phyloP scores from a whole-genome alignment of 2,113 vertebrate species.

The Morone saxatilis region DNA sequence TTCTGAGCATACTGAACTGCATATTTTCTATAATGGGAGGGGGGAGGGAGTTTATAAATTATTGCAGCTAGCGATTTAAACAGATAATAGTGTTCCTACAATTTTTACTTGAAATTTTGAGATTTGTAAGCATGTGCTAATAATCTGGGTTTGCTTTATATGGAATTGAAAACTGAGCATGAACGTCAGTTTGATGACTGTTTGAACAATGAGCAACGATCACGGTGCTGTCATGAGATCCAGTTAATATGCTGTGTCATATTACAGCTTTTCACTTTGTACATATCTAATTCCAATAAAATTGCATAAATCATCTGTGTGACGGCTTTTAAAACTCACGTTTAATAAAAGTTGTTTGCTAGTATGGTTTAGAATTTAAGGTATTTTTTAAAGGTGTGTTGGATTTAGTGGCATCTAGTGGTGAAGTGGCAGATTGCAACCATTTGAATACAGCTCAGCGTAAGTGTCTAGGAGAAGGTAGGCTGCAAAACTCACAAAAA shows the following conservation, averaged over 20 bases:
- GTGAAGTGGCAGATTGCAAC: too few species aligned
- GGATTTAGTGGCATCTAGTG: too few species aligned
- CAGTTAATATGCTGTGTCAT: constrained; percentile 31
- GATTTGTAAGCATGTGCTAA: constrained; percentile 69
- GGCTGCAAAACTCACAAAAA: too few species aligned
- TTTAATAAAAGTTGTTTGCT: constrained; percentile 33
- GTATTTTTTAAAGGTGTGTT: too few species aligned
- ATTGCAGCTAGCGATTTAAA: constrained; percentile 65
- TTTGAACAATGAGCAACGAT: constrained; percentile 23
- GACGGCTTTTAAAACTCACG: constrained; percentile 32
- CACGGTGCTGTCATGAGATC: constrained; percentile 42
- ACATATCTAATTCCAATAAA: constrained; percentile 64
- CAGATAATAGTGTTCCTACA: constrained; percentile 38
- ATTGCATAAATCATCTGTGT: constrained; percentile 15
- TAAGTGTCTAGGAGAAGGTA: not conserved
- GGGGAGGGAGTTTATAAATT: constrained; percentile 37
- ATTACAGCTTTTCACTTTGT: constrained; percentile 59
- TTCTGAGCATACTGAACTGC: constrained; percentile 21
- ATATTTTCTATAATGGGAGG: constrained; percentile 59
- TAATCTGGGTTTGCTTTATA: constrained; percentile 41
- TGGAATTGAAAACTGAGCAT: constrained; percentile 54
- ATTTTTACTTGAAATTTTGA: constrained; percentile 76
- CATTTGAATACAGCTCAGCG: too few species aligned
- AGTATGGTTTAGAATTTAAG: too few species aligned
- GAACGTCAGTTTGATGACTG: constrained; percentile 31